These are phyloP conservation scores for Neoitamus cyanurus DNA, from an alignment of 2,888 invertebrate genomes.

Conservation along the genomic window DNA sequence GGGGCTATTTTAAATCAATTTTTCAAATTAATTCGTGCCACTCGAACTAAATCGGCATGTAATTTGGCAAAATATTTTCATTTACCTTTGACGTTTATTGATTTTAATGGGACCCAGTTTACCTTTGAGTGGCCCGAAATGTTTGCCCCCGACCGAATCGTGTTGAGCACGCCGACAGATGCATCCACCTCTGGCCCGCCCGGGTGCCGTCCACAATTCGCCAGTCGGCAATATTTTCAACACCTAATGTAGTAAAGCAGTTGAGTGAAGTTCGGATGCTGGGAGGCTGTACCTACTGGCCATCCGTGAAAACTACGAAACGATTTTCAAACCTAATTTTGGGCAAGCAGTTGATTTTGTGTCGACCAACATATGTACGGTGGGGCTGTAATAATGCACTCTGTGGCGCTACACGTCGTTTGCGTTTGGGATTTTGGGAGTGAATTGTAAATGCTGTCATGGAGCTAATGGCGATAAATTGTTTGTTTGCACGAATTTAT, in stretches of 20 bases:
- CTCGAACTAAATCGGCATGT: constrained; percentile 5
- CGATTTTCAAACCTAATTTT: constrained; percentile 5
- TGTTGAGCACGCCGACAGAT: background rate
- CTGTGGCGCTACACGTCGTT: background rate
- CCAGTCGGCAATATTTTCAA: background rate
- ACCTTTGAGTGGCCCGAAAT: background rate
- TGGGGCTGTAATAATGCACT: background rate
- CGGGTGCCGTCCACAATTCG: background rate
- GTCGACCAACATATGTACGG: background rate
- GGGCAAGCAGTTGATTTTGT: background rate
- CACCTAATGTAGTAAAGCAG: background rate
- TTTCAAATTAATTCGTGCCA: constrained; percentile 17
- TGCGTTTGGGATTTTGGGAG: background rate
- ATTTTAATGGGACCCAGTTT: background rate
- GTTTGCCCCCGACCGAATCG: background rate
- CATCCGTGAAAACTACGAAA: background rate
- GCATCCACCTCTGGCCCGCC: background rate
- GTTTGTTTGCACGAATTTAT: background rate
- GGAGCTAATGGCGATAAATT: background rate
- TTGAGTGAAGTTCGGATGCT: background rate
- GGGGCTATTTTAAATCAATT: constrained; percentile 18
- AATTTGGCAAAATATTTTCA: constrained; percentile 30
- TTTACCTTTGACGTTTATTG: background rate
- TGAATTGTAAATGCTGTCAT: background rate
- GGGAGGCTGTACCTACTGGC: background rate